A percentile compares a stretch with the other conserved stretches of the same genome.
Conservation (phyloP, 2,113 vertebrate genomes). For the Notarius quadriscutis region DNA sequence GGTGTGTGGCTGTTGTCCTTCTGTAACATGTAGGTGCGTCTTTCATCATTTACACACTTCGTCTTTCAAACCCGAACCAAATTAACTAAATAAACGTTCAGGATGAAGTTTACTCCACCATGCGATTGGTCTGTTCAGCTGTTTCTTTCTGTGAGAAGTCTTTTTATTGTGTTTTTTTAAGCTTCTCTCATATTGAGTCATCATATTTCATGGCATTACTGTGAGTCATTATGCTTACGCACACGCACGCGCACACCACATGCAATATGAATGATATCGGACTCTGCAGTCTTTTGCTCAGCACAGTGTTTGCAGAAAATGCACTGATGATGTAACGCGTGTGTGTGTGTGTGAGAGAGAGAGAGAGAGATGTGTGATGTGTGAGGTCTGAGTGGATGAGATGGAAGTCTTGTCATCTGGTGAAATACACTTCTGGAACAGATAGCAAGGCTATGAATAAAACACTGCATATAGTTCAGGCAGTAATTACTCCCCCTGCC, state of each 20-base stretch:
- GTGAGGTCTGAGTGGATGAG: neutral
- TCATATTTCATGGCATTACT: slow-evolving; percentile 2
- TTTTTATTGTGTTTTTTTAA: neutral
- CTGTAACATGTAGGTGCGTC: slow-evolving; percentile 8
- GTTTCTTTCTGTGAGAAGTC: neutral
- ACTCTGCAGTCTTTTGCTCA: neutral
- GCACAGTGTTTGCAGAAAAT: neutral
- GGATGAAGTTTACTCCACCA: neutral
- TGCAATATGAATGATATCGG: neutral
- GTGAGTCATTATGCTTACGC: neutral
- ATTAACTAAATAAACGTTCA: slow-evolving; percentile 32
- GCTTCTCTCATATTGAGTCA: slow-evolving; percentile 18
- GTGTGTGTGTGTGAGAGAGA: slow-evolving; percentile 8
- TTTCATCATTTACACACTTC: slow-evolving; percentile 18
- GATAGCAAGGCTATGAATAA: slow-evolving; percentile 31
- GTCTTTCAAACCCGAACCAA: slow-evolving; percentile 23
- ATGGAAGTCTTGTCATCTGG: slow-evolving; percentile 28
- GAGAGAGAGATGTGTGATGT: neutral
- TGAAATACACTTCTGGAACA: slow-evolving; percentile 22
- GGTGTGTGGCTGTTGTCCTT: neutral
- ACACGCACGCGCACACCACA: neutral
- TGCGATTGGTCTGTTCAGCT: neutral
- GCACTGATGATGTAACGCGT: slow-evolving; percentile 10
- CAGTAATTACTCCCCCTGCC: slow-evolving; percentile 9
- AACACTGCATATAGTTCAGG: slow-evolving; percentile 19